Percentiles rank a stretch among this genome's conserved stretches.
phyloP scores from a whole-genome alignment of 92 coral and sea anemone species.

The Muricea muricata region DNA sequence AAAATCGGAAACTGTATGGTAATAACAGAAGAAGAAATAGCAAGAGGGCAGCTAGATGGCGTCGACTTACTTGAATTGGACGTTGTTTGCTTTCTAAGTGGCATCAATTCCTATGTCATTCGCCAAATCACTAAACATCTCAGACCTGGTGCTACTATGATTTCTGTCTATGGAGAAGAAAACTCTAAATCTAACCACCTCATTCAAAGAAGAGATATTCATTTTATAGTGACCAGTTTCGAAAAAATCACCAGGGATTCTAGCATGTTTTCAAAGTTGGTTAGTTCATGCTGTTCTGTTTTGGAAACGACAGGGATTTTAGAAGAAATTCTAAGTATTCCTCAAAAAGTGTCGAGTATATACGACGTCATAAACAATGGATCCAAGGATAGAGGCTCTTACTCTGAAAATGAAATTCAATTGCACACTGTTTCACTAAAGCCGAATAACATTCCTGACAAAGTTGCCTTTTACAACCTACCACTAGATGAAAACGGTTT shows the following conservation, averaged over 20 bases:
- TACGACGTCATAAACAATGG: slow-evolving; percentile 27
- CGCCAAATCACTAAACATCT: slow-evolving; percentile 48
- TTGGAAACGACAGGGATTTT: slow-evolving; percentile 42
- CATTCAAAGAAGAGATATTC: slow-evolving; percentile 42
- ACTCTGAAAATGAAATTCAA: neutral
- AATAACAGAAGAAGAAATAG: neutral
- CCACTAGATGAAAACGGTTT: slow-evolving; percentile 47
- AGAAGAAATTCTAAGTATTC: slow-evolving; percentile 25
- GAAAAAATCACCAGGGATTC: slow-evolving; percentile 43
- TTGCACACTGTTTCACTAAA: neutral
- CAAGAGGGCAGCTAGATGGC: neutral
- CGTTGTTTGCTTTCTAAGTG: slow-evolving; percentile 57
- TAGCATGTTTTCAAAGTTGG: slow-evolving; percentile 30
- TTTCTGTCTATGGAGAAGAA: slow-evolving; percentile 42
- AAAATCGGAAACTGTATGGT: neutral
- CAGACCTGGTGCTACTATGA: slow-evolving; percentile 58
- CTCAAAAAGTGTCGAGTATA: slow-evolving; percentile 47
- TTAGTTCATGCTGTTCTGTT: slow-evolving; percentile 41
- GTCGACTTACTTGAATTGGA: slow-evolving; percentile 26
- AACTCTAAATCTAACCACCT: slow-evolving; percentile 14
- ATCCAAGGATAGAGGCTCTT: neutral
- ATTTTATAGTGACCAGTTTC: slow-evolving; percentile 48
- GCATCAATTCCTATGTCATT: slow-evolving; percentile 35
- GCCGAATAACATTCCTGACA: neutral
- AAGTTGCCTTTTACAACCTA: neutral